Evolutionary conservation across 2,113 vertebrate species (phyloP).

Genomic region (Callocephalon fimbriatum): DNA sequence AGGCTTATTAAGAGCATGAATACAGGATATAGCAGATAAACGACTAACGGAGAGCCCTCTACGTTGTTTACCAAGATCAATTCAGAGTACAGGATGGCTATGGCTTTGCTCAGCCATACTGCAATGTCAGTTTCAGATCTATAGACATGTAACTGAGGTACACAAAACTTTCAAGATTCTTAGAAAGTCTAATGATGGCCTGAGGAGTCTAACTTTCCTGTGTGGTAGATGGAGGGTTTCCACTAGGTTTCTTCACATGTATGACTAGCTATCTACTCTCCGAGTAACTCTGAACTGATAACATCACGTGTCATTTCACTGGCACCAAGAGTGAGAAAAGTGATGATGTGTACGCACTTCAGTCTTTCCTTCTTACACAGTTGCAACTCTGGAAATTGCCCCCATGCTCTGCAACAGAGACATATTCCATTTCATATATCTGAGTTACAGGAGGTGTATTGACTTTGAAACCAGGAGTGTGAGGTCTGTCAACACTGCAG

Average conservation of each 20-base stretch:
- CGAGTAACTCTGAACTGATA: not conserved
- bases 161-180: not conserved
- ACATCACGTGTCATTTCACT: not conserved
- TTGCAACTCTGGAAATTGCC: not conserved
- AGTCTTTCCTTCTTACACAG: not conserved
- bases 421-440: not conserved
- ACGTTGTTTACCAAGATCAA: not conserved
- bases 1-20: not conserved
- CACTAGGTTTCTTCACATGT: not conserved
- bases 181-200: not conserved
- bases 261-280: not conserved
- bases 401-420: not conserved
- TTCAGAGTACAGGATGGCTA: not conserved
- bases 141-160: no score
- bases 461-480: not conserved
- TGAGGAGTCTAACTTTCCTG: not conserved
- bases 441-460: not conserved
- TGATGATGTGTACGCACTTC: not conserved
- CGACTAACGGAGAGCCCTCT: not conserved
- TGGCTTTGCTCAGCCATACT: not conserved
- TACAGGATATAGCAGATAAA: not conserved
- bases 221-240: not conserved
- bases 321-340: not conserved
- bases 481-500: not conserved
- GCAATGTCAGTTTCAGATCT: not conserved